Base-by-base conservation (phyloP, 2,888 invertebrate genomes). In the Lysandra bellargus region DNA sequence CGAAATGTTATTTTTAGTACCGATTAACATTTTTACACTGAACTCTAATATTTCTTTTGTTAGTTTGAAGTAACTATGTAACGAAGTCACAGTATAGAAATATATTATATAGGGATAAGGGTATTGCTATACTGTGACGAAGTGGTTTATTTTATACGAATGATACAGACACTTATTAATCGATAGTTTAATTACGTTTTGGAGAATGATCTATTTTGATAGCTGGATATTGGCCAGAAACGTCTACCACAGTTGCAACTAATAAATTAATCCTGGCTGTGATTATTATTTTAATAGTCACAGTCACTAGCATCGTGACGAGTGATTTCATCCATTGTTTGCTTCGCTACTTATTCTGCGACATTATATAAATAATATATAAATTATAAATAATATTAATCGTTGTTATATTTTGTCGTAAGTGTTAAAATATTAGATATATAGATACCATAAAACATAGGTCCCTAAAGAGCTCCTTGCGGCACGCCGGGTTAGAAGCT, bases 401-500 rank as follows among this genome's bases (percentile, higher is more conserved):
- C 72, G 57, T 72, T 80, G 75, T 79, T 79, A 80, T 79, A 79
- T 78, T 80, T 78, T n/a, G 78, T 80, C 61, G 80, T 82, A 83
- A 78, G 81, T 78, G 44, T 81, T 81, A 79, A 76, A 79, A 80
- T 78, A 80, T 60, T 76, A 78, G 78, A 80, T 80, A 83, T 73
- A 82, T 76, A 78, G 83, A 83, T 81, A 82, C 83, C 80, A 80
- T 81, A 83, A 78, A 82, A 81, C 78, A 82, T 76, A 76, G 83
- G 84, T 74, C 82, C 86, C 82, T 85, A 82, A 82, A 83, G 84
- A 84, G 83, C 85, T 86, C 85, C 88, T 87, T 88, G 88, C 85
- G 85, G 85, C 87, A 86, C 87, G 87, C 85, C 85, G 86, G 80
- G 88, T 91, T 92, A 92, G 87, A 91, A 92, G 90, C 89, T 87